Base-by-base conservation (phyloP, 2,797 vertebrate species). In the Rhabdophis nuchalis region DNA sequence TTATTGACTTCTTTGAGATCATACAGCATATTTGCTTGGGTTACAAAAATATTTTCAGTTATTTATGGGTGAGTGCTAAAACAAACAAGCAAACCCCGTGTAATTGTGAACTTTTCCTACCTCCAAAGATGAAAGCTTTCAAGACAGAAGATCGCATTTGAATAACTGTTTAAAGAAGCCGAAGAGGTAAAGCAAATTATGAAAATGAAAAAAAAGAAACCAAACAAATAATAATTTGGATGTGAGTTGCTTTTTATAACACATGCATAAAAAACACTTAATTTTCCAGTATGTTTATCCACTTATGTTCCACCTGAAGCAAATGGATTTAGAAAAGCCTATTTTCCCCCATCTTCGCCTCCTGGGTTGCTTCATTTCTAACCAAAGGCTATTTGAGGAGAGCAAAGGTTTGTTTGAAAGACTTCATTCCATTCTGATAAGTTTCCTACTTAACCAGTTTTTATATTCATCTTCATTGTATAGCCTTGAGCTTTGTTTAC, bases 401-500 rank as follows among this genome's bases (percentile, higher is more conserved):
- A 85, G 54, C 72, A 52, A 50, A 50, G 12, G 46, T 14, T 88
- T 60, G 61, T 88, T 20, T 60, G 68, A 85, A 90, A 54, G 20
- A 46, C n/a, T 93, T 90, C 89, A 85, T 82, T 90, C 72, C 18
- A 36, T 85, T 77, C 25, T 58, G 41, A 54, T 90, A 87, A 87
- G 85, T 92, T 91, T 50, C 64, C 50, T 90, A 8, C 85, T 89
- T 57, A 18, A 20, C 72, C 20, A 12, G 4, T 36, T 86, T 52
- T 57, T 54, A 88, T 53, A 53, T 27, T 90, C 86, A 85, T 88
- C 86, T 87, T 91, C 89, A 91, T 91, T 88, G 61, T 90, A 50
- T 82, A 72, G 86, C 86, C 57, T 58, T 11, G 46, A 86, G 89
- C 86, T 88, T 87, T 91, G 89, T 93, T 93, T 91, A 93, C 86